Conservation (phyloP, 2,888 invertebrate species). For the Zygaena filipendulae region DNA sequence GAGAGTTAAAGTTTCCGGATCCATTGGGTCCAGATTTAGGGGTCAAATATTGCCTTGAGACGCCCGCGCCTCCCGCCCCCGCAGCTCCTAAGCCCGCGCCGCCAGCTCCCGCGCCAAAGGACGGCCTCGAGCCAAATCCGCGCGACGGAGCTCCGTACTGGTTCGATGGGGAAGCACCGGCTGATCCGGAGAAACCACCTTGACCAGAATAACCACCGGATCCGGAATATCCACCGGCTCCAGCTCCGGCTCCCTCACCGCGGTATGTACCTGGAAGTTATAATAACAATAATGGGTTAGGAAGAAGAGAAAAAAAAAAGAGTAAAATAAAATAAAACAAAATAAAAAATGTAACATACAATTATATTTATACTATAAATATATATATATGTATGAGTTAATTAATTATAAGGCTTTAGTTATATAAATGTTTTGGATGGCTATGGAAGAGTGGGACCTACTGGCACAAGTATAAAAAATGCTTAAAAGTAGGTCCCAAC, state of each 20-base stretch:
- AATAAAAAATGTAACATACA: no score
- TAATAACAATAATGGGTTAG: conserved; percentile 3
- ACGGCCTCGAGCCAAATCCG: conserved; percentile 16
- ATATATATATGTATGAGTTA: no score
- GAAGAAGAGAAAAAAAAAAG: no score
- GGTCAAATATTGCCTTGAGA: conserved; percentile 53
- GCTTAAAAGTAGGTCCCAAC: no score
- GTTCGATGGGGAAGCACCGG: conserved; percentile 15
- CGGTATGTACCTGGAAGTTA: conserved; percentile 45
- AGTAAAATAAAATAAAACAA: no score
- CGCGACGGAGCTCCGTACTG: conserved; percentile 23
- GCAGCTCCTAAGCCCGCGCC: conserved; percentile 14
- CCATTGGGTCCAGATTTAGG: conserved; percentile 46
- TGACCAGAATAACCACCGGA: no score
- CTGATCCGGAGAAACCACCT: conserved; percentile 19
- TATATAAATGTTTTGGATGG: no score
- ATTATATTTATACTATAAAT: no score
- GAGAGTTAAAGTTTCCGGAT: conserved; percentile 54
- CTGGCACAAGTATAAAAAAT: no score
- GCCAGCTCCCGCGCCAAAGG: conserved; percentile 18
- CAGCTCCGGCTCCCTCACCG: conserved; percentile 45
- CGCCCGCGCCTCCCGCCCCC: conserved; percentile 29
- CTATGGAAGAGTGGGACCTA: no score
- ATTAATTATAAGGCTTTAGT: no score
- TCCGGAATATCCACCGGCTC: conserved; percentile 20